A percentile compares a stretch with the other conserved stretches of the same genome.
Conservation (phyloP, 2,797 vertebrate genomes). For the Menidia menidia region DNA sequence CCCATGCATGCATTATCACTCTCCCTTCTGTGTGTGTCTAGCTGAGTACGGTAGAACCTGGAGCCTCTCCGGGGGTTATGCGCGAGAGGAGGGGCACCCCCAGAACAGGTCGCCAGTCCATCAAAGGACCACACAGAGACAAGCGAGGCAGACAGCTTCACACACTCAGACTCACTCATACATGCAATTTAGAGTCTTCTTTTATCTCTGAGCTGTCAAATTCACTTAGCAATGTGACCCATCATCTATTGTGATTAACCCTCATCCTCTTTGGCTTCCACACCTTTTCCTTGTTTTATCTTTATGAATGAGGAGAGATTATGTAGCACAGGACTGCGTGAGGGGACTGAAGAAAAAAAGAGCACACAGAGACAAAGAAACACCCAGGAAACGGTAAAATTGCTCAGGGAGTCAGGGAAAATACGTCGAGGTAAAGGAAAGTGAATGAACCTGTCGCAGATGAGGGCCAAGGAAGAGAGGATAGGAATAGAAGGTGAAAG, state of each 20-base stretch:
- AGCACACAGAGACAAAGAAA: conserved; percentile 22
- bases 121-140: no score
- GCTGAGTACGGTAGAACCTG: no score
- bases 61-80: neutral
- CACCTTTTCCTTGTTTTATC: conserved; percentile 55
- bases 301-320: conserved; percentile 54
- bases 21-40: conserved; percentile 12
- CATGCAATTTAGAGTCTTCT: conserved; percentile 52
- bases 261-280: conserved; percentile 10
- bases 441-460: conserved; percentile 42
- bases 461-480: conserved; percentile 22
- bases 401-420: conserved; percentile 34
- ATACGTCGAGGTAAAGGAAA: conserved; percentile 5
- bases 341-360: conserved; percentile 38
- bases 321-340: conserved; percentile 17
- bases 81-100: no score
- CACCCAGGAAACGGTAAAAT: conserved; percentile 34
- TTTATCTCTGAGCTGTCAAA: conserved; percentile 65
- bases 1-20: conserved; percentile 37
- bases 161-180: conserved; percentile 14
- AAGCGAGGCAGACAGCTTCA: conserved; percentile 17
- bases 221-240: conserved; percentile 63
- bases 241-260: conserved; percentile 74
- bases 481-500: conserved; percentile 30
- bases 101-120: no score